These are phyloP conservation scores for Mimumesa dahlbomi DNA, from an alignment of 2,888 invertebrate species.

Conservation along the genomic window DNA sequence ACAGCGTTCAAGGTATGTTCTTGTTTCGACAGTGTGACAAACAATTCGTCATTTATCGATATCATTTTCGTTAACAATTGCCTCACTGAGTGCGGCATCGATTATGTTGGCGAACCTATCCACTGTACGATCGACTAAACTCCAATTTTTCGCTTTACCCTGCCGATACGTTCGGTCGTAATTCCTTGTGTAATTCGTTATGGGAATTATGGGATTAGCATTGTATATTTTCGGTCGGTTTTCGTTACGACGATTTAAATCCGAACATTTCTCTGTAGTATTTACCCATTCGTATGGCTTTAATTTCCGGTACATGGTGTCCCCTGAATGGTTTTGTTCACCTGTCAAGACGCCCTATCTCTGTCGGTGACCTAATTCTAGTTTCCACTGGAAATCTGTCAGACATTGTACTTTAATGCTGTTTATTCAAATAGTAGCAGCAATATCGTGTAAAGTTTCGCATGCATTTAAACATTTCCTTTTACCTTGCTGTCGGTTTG, in stretches of 20 bases:
- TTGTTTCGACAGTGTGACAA: neutral
- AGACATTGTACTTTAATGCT: slow-evolving; percentile 17
- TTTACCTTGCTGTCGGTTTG: neutral
- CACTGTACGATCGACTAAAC: slow-evolving; percentile 24
- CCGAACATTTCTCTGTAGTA: neutral
- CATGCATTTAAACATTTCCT: neutral
- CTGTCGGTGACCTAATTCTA: slow-evolving; percentile 63
- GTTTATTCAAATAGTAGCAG: neutral
- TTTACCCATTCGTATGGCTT: slow-evolving; percentile 33
- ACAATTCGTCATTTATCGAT: slow-evolving; percentile 10
- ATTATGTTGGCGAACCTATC: slow-evolving; percentile 25
- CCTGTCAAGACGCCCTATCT: slow-evolving; percentile 71
- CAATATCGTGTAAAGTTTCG: neutral
- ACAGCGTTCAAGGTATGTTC: slow-evolving; percentile 4
- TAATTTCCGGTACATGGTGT: slow-evolving; percentile 54
- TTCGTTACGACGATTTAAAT: neutral
- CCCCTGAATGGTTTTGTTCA: slow-evolving; percentile 59
- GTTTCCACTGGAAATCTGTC: slow-evolving; percentile 32
- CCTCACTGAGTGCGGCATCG: slow-evolving; percentile 28
- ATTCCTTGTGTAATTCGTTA: slow-evolving; percentile 1
- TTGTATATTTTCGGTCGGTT: neutral
- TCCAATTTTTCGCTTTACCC: slow-evolving; percentile 6
- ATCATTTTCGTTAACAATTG: neutral
- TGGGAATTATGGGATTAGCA: neutral
- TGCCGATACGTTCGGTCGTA: slow-evolving; percentile 4